Evolutionary conservation across 2,113 vertebrate genomes (phyloP).

Genomic region (Prochilodus magdalenae): DNA sequence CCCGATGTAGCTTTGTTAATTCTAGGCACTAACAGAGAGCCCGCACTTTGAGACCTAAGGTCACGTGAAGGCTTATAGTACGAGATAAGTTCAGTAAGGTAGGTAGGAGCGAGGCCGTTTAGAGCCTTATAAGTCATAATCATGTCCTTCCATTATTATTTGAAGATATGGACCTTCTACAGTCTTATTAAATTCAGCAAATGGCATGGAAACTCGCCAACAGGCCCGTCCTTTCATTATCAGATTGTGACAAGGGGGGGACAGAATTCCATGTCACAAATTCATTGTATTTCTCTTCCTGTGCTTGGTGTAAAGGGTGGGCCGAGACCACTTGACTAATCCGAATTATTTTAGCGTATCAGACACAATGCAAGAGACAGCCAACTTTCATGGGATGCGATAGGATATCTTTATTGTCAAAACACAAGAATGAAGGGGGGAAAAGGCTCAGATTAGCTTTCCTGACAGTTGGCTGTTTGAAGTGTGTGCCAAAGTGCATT

Average conservation of each 20-base stretch:
- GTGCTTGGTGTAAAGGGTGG: slow-evolving; percentile 24
- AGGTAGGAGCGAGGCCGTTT: no score
- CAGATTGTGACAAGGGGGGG: background rate
- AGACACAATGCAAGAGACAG: slow-evolving; percentile 71
- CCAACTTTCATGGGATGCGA: slow-evolving; percentile 75
- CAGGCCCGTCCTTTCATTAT: background rate
- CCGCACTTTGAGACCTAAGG: no score
- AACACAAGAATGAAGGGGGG: slow-evolving; percentile 79
- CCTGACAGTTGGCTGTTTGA: slow-evolving; percentile 78
- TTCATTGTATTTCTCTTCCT: slow-evolving; percentile 43
- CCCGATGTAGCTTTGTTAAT: no score
- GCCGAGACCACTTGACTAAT: slow-evolving; percentile 56
- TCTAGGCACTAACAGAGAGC: no score
- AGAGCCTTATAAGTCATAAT: no score
- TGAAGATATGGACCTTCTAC: no score
- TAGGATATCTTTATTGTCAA: slow-evolving; percentile 84
- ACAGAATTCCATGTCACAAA: slow-evolving; percentile 18
- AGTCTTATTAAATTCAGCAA: background rate
- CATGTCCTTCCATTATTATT: no score
- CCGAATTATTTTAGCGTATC: slow-evolving; percentile 64
- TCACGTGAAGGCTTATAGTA: no score
- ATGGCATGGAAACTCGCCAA: slow-evolving; percentile 1
- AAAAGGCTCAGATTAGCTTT: slow-evolving; percentile 76
- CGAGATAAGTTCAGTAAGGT: no score
- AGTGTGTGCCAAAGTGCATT: slow-evolving; percentile 82